Evolutionary conservation across 2,113 vertebrate species (phyloP).

Genomic region (Pollimyrus isidori): DNA sequence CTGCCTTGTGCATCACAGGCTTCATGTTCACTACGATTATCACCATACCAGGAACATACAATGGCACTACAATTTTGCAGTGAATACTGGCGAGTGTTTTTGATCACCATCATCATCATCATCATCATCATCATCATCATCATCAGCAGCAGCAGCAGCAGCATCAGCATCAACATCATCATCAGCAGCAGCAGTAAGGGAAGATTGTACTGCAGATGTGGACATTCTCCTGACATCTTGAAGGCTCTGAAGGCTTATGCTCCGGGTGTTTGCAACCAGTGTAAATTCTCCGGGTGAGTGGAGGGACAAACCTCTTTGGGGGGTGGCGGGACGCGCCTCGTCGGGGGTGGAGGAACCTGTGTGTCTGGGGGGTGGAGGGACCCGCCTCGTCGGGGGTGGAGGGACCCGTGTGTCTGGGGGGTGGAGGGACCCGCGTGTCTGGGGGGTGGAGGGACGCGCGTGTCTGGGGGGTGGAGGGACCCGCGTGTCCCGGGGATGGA

Average conservation of each 20-base stretch:
- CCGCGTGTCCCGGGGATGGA: too few species aligned
- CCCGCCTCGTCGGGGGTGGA: fast-evolving
- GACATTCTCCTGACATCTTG: not conserved
- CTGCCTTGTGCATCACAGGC: not conserved
- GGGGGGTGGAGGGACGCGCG: not conserved
- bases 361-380: too few species aligned
- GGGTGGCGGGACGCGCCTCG: not conserved
- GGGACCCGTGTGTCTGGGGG: too few species aligned
- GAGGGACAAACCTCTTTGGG: not conserved
- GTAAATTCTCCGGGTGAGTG: not conserved
- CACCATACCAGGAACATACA: not conserved
- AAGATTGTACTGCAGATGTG: not conserved
- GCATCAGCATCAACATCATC: too few species aligned
- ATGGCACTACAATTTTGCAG: not conserved
- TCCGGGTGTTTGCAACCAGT: not conserved
- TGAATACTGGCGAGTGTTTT: too few species aligned
- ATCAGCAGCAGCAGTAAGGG: not conserved
- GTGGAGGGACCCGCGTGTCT: too few species aligned
- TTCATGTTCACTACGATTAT: not conserved
- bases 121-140: not conserved
- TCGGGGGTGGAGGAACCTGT: too few species aligned
- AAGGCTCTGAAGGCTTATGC: not conserved
- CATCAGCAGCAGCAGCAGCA: too few species aligned
- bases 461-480: too few species aligned
- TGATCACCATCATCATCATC: not conserved